These are phyloP conservation scores for Hydractinia echinata DNA, from an alignment of 30 jellyfish, hydroid and myxozoan species.

Conservation along the genomic window DNA sequence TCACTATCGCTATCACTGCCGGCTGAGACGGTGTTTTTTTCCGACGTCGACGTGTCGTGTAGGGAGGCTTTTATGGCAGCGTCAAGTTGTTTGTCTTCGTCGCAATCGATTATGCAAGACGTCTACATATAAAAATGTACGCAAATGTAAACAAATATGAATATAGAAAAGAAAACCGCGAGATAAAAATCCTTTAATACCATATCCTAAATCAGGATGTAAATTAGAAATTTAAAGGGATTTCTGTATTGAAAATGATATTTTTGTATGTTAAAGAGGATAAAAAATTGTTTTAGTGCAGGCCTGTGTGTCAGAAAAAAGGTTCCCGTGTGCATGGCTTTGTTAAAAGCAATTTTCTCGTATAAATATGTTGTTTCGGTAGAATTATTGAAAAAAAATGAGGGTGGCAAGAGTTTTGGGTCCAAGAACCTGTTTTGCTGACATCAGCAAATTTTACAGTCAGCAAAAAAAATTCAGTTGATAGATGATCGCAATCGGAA, in stretches of 20 bases:
- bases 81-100: slow-evolving; percentile 75
- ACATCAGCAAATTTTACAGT: not conserved
- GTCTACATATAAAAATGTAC: not conserved
- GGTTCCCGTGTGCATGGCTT: slow-evolving; percentile 12
- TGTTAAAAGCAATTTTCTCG: slow-evolving; percentile 11
- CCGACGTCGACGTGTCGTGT: slow-evolving; percentile 11
- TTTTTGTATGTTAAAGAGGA: no score
- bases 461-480: slow-evolving; percentile 3
- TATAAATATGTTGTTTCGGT: not conserved
- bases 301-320: slow-evolving; percentile 7
- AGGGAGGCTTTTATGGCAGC: slow-evolving; percentile 87
- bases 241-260: no score
- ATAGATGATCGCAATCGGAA: not conserved
- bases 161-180: no score
- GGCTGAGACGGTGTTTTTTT: not conserved
- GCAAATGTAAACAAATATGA: no score
- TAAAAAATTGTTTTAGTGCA: slow-evolving; percentile 15
- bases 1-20: not conserved
- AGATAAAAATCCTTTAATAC: no score
- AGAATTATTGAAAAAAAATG: not conserved
- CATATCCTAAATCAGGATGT: no score
- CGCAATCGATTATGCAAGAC: slow-evolving; percentile 60
- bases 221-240: no score
- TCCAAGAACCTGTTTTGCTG: slow-evolving; percentile 11
- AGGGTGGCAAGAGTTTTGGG: slow-evolving; percentile 3